Conservation (phyloP, 1,140 invertebrate genomes). For the Cyclargus thomasi region DNA sequence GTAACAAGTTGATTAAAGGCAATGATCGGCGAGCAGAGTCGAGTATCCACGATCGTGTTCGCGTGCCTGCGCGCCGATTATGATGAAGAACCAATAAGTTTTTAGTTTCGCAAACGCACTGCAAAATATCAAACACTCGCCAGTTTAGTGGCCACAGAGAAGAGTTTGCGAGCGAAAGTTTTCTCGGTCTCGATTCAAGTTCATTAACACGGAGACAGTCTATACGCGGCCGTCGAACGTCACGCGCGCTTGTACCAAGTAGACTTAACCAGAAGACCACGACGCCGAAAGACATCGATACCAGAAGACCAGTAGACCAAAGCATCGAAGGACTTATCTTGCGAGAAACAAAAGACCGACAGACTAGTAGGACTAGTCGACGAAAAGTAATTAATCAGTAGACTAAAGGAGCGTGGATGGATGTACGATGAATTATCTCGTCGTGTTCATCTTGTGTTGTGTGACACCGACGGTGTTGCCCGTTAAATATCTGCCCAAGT, state of each 20-base stretch:
- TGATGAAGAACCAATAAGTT: no score
- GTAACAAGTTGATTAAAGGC: no score
- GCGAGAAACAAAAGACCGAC: neutral
- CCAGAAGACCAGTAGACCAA: slow-evolving; percentile 13
- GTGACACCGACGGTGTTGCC: slow-evolving; percentile 49
- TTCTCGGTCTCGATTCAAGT: slow-evolving; percentile 50
- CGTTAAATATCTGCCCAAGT: slow-evolving; percentile 83
- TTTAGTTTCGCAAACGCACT: no score
- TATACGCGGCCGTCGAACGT: slow-evolving; percentile 21
- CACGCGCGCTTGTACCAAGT: slow-evolving; percentile 23
- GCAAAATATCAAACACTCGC: slow-evolving; percentile 13
- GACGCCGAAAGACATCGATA: neutral
- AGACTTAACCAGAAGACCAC: slow-evolving; percentile 20
- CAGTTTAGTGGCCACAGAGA: slow-evolving; percentile 36
- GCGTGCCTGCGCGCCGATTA: no score
- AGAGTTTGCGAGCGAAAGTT: slow-evolving; percentile 59
- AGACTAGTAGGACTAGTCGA: neutral
- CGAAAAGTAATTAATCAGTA: slow-evolving; percentile 5
- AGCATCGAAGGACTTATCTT: neutral
- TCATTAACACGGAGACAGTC: slow-evolving; percentile 69
- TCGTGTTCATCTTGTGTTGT: slow-evolving; percentile 47
- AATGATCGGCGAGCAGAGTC: no score
- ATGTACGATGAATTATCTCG: slow-evolving; percentile 41
- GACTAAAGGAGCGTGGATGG: slow-evolving; percentile 27
- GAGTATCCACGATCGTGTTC: no score